A percentile compares a stretch with the other conserved stretches of the same genome.
These are phyloP conservation scores for Anabacerthia variegaticeps DNA, from an alignment of 2,797 vertebrate species.

Conservation along the genomic window DNA sequence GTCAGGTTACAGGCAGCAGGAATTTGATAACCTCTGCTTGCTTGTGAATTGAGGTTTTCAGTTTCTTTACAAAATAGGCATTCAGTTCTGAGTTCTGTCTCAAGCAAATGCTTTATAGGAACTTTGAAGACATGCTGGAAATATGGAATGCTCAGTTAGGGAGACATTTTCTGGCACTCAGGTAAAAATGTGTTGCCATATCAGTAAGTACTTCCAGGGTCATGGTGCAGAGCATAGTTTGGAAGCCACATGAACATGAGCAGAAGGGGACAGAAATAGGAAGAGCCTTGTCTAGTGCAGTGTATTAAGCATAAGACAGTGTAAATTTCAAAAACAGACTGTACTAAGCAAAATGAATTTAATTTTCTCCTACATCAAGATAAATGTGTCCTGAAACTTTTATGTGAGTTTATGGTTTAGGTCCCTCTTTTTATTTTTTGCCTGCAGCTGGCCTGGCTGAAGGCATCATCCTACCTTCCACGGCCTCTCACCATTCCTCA, in stretches of 20 bases:
- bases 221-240: background rate
- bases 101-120: background rate
- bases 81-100: background rate
- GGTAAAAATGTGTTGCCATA: background rate
- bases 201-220: background rate
- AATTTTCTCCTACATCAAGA: background rate
- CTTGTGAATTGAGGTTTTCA: background rate
- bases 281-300: background rate
- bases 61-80: background rate
- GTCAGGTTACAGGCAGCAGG: background rate
- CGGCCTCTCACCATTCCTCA: background rate
- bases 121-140: background rate
- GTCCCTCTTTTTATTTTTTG: background rate
- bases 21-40: background rate
- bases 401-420: background rate
- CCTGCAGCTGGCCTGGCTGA: background rate
- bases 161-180: background rate
- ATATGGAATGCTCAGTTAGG: background rate
- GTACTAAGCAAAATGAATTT: background rate
- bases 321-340: background rate
- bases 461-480: fast-evolving
- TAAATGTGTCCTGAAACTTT: background rate
- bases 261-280: background rate
- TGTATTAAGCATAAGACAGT: background rate
- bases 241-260: background rate